Conservation (phyloP, 2,797 vertebrate genomes). For the Coccyzus lansbergi region DNA sequence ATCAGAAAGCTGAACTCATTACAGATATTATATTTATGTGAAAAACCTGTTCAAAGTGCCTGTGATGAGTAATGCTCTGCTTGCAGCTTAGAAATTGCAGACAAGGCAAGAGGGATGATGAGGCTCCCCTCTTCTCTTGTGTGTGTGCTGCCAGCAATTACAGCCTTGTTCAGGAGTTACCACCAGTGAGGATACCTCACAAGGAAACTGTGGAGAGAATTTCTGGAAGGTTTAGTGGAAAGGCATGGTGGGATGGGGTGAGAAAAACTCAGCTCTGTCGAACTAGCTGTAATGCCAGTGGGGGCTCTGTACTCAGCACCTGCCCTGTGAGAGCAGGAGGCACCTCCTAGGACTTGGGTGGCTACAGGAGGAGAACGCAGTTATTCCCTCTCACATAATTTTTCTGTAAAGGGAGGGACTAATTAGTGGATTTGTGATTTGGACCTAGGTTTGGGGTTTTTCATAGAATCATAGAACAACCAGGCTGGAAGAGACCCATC, state of each 20-base stretch:
- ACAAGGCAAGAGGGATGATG: neutral
- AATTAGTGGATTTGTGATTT: neutral
- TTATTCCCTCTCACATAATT: neutral
- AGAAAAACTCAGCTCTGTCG: accelerated
- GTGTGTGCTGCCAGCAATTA: accelerated
- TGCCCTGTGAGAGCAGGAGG: neutral
- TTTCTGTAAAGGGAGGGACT: neutral
- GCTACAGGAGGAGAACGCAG: neutral
- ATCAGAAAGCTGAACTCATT: neutral
- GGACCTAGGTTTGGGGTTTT: neutral
- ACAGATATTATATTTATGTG: neutral
- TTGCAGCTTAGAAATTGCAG: neutral
- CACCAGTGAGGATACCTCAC: neutral
- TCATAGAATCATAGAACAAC: too few species aligned
- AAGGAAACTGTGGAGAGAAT: accelerated
- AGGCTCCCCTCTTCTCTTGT: neutral
- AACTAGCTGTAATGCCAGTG: neutral
- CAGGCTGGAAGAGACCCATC: too few species aligned
- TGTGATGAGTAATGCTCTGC: neutral
- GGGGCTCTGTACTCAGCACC: neutral
- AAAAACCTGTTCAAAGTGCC: neutral
- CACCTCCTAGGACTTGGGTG: neutral
- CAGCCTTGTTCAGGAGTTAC: neutral
- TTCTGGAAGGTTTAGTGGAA: neutral
- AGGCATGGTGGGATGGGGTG: neutral